Conservation (phyloP, 2,113 vertebrate genomes). For the Scophthalmus maximus region DNA sequence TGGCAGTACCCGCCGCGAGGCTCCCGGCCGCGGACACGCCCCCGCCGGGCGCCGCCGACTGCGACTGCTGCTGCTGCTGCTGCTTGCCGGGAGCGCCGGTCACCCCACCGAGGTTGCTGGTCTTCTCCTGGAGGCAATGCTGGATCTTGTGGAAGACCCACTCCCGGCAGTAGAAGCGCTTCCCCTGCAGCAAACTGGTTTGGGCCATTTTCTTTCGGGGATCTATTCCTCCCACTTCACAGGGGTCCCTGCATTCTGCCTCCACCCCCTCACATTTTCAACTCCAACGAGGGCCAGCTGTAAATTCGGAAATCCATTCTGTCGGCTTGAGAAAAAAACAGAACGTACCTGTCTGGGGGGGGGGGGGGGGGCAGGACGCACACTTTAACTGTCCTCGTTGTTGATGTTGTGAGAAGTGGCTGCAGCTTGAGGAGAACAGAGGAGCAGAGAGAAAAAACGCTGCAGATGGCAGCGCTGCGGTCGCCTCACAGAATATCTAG, state of each 20-base stretch:
- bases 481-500: conserved; percentile 62
- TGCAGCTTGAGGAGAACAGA: background rate
- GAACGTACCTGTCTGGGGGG: conserved; percentile 29
- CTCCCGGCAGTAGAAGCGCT: conserved; percentile 98
- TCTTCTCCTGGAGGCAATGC: conserved; percentile 98
- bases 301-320: conserved; percentile 63
- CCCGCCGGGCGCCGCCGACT: conserved; percentile 40
- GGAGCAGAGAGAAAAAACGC: conserved; percentile 5
- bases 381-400: conserved; percentile 15
- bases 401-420: conserved; percentile 3
- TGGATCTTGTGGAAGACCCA: conserved; percentile 99
- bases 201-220: conserved; percentile 97
- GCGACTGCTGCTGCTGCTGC: conserved; percentile 71
- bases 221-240: conserved; percentile 81
- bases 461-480: conserved; percentile 35
- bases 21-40: conserved; percentile 78
- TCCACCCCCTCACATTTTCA: conserved; percentile 60
- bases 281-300: conserved; percentile 38
- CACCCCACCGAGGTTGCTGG: conserved; percentile 82
- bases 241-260: conserved; percentile 70
- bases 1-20: conserved; percentile 80
- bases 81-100: conserved; percentile 80
- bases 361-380: conserved; percentile 28
- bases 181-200: conserved; percentile 96
- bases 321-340: too few species aligned